Evolutionary conservation across 2,888 invertebrate genomes (phyloP).

Genomic region (Ganaspis brasiliensis): DNA sequence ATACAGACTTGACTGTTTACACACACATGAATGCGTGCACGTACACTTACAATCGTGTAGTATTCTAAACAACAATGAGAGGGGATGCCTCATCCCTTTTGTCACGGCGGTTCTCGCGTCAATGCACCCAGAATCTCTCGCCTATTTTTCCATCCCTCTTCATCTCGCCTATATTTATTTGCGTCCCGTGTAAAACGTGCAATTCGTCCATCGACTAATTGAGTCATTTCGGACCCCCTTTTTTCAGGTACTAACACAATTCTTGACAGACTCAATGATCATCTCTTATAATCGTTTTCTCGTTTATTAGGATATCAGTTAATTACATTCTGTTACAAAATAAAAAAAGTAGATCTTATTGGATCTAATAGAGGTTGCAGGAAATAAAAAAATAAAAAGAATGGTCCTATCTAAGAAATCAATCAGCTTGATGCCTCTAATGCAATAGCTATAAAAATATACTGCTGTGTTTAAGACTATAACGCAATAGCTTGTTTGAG

Average conservation of each 20-base stretch:
- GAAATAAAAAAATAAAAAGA: no score
- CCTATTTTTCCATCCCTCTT: conserved; percentile 60
- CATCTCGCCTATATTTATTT: conserved; percentile 50
- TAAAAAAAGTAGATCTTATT: no score
- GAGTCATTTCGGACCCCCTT: conserved; percentile 62
- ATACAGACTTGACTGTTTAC: conserved; percentile 44
- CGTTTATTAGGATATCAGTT: no score
- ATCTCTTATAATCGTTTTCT: no score
- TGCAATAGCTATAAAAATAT: no score
- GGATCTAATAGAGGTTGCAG: no score
- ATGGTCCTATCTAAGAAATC: no score
- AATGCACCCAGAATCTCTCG: conserved; percentile 76
- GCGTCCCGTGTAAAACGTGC: conserved; percentile 54
- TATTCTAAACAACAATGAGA: conserved; percentile 69
- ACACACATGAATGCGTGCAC: conserved; percentile 54
- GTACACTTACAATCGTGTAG: conserved; percentile 57
- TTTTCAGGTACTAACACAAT: neutral
- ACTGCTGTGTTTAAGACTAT: no score
- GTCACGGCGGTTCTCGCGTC: conserved; percentile 80
- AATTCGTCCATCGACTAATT: conserved; percentile 68
- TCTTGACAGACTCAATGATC: no score
- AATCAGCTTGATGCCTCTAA: no score
- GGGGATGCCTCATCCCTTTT: conserved; percentile 80
- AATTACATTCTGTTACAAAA: no score
- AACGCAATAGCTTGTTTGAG: no score